phyloP scores from a whole-genome alignment of 1,140 invertebrate species.

The Muscidifurax raptorellus region DNA sequence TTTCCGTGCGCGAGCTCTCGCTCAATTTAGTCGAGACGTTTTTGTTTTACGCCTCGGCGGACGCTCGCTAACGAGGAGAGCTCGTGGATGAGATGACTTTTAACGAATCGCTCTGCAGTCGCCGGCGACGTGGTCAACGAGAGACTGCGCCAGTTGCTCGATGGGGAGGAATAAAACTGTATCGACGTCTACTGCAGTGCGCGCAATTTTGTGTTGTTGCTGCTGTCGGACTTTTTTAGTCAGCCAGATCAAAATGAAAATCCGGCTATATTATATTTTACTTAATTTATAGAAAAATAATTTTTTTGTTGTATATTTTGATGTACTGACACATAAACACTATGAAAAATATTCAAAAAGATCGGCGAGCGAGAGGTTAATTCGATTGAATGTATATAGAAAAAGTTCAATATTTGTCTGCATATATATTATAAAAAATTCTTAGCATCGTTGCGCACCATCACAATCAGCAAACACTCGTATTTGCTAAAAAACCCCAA shows the following conservation, averaged over 20 bases:
- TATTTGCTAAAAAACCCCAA: neutral
- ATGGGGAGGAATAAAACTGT: neutral
- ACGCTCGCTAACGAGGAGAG: constrained; percentile 55
- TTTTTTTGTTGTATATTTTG: neutral
- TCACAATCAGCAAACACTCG: neutral
- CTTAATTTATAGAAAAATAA: no score
- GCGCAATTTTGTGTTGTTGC: neutral
- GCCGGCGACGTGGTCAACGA: neutral
- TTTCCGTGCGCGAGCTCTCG: constrained; percentile 12
- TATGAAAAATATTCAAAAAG: neutral
- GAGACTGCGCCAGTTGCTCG: neutral
- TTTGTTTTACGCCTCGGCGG: constrained; percentile 49
- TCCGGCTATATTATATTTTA: neutral
- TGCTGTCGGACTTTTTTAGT: neutral
- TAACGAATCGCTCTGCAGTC: constrained; percentile 22
- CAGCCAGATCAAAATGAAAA: neutral
- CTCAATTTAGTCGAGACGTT: constrained; percentile 59
- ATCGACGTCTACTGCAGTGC: neutral
- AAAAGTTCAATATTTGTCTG: no score
- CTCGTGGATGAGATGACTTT: constrained; percentile 29
- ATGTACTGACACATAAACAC: neutral
- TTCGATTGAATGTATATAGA: no score
- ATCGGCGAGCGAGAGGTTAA: neutral
- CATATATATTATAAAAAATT: neutral
- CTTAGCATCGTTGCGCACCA: neutral